Evolutionary conservation across 2,113 vertebrate species (phyloP), one percentile per base, ranked within the genome.

Genomic region (Ornithorhynchus anatinus): DNA sequence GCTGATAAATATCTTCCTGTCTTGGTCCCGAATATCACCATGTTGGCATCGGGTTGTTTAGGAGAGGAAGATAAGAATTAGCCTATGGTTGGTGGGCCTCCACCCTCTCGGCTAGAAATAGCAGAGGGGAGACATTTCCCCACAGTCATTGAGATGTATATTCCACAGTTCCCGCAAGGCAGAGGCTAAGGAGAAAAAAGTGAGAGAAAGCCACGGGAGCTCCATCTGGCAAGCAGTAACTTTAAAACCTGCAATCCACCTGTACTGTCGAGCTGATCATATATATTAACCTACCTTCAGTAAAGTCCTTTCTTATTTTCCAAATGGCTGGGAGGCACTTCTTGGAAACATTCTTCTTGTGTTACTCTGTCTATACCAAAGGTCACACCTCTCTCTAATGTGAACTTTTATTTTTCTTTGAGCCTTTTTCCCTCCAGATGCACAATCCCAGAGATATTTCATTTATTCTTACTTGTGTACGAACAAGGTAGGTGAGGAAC

Each of bases 381-480:
- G 36, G 59, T 17, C 27, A 43, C 17, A 47, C 60, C 65, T 80
- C 60, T 29, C 67, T 71, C 77, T 80, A 76, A 79, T 79, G 72
- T 82, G 65, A 59, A 42, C 58, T 68, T 68, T 75, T 64, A 40
- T 70, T 83, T 75, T 66, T 68, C 37, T 22, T 45, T 19, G 45
- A 72, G 2, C 64, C 48, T 73, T 74, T 78, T 73, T n/a, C n/a
- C 84, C 54, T 47, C 69, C 72, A 54, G 62, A 37, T 59, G 58
- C 29, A n/a, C n/a, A n/a, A n/a, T n/a, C n/a, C n/a, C n/a, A n/a
- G n/a, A n/a, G n/a, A n/a, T n/a, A 52, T 86, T 84, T 85, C 77
- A 84, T 88, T 73, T 80, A 80, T 86, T 79, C 61, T 42, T 76
- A 59, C 77, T 25, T 72, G 69, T 81, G 29, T 67, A 75, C 47